Evolutionary conservation across 2,888 invertebrate species (phyloP), one percentile per base, ranked within the genome.

Genomic region (Odontocolon sp.): DNA sequence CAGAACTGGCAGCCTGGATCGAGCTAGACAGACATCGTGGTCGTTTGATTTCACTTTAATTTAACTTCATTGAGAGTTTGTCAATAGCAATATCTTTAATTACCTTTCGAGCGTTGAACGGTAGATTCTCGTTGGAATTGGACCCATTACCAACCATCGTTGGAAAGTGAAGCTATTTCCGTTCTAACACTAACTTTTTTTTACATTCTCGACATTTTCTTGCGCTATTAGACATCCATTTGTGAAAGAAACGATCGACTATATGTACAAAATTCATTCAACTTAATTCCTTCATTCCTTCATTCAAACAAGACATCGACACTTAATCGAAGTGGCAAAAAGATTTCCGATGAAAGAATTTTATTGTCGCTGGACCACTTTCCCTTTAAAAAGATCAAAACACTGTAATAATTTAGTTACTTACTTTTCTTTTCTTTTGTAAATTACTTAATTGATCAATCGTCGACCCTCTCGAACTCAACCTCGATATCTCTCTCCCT

Each of bases 31-130:
- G 14, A 23, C 45, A 54, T 76, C 71, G 61, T 45, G 56, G 67
- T 50, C 76, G 76, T 84, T 84, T 83, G 87, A 85, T 86, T 86
- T 83, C 81, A 81, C 84, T 86, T 87, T 86, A 87, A 86, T 85
- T 87, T 87, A 86, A 86, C 87, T 86, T 82, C 84, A 86, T 86
- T 85, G 83, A 81, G 84, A 85, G 84, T 84, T 82, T 84, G 87
- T 86, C 87, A 87, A 87, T 86, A 86, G 87, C 83, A 87, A 87
- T 86, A 85, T 86, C 84, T 82, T 83, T 85, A 86, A 86, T 87
- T 87, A 83, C 85, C 84, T 82, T 84, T 82, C 84, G 83, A 83
- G 83, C 82, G 83, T 68, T 67, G 63, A 66, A 71, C 73, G 23
- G 72, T 33, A 63, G 59, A 75, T 61, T 78, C 67, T 74, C 67